phyloP scores from a whole-genome alignment of 2,797 vertebrate genomes.

The Parauchenoglanis ngamensis region DNA sequence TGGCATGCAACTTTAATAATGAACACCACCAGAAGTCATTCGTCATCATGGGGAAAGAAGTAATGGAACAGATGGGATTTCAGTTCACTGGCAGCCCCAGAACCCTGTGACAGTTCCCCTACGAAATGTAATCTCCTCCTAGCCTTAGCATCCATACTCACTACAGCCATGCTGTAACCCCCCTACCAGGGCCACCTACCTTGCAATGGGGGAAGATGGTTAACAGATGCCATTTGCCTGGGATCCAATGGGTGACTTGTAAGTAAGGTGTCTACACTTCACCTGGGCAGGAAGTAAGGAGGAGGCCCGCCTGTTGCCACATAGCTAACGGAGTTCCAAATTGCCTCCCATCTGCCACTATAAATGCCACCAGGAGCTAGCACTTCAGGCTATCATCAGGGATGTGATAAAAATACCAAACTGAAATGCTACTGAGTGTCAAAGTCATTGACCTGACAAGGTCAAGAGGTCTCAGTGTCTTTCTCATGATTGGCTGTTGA shows the following conservation, averaged over 20 bases:
- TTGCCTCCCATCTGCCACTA: conserved; percentile 55
- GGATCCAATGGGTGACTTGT: conserved; percentile 24
- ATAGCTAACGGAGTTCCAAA: conserved; percentile 65
- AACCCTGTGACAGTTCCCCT: not conserved
- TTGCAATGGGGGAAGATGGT: not conserved
- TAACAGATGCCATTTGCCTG: conserved; percentile 52
- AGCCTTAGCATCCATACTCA: conserved; percentile 19
- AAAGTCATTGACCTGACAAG: conserved; percentile 36
- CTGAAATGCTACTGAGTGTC: conserved; percentile 39
- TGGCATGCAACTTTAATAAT: not conserved
- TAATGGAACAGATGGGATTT: conserved; percentile 32
- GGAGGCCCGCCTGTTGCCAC: conserved; percentile 58
- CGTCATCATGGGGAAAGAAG: not conserved
- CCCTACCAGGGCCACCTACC: conserved; percentile 49
- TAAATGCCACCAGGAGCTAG: conserved; percentile 54
- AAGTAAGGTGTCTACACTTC: conserved; percentile 38
- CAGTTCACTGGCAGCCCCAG: not conserved
- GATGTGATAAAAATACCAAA: conserved; percentile 53
- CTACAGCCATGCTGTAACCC: conserved; percentile 1
- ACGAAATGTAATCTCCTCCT: conserved; percentile 41
- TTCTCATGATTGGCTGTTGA: not conserved
- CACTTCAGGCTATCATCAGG: conserved; percentile 47
- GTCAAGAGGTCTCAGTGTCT: conserved; percentile 18
- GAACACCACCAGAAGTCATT: not conserved
- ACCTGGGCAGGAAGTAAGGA: conserved; percentile 51